phyloP scores from a whole-genome alignment of 2,113 vertebrate genomes.

The Trachemys scripta region DNA sequence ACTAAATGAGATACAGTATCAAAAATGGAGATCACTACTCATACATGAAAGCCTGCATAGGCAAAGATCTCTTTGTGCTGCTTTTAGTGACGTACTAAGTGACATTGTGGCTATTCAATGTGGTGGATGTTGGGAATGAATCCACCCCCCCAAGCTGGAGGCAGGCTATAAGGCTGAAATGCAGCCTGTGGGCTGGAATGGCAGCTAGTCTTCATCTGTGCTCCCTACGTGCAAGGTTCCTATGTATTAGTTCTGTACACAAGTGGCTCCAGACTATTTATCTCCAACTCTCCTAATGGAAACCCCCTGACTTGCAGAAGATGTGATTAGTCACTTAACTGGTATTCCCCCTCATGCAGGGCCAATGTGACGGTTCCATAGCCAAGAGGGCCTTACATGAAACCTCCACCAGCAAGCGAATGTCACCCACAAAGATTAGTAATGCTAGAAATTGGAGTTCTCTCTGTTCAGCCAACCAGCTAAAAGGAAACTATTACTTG shows the following conservation, averaged over 20 bases:
- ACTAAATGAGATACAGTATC: not conserved
- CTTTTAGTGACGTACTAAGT: not conserved
- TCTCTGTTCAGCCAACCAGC: not conserved
- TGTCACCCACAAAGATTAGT: not conserved
- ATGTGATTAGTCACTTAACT: not conserved
- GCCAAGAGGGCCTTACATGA: not conserved
- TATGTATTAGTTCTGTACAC: not conserved
- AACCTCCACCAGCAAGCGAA: not conserved
- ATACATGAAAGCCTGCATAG: accelerated
- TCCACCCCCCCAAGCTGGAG: not conserved
- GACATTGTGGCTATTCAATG: not conserved
- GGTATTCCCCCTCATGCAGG: not conserved
- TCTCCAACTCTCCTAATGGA: not conserved
- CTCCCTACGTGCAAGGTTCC: not conserved
- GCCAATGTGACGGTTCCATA: not conserved
- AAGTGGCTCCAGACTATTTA: not conserved
- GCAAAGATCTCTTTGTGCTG: not conserved
- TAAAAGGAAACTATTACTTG: not conserved
- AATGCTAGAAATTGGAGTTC: not conserved
- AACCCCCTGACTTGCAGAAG: not conserved
- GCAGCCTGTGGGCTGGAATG: not conserved
- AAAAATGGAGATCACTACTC: not conserved
- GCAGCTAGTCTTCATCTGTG: not conserved
- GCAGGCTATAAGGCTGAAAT: not conserved
- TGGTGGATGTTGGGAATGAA: not conserved